phyloP scores from a whole-genome alignment of 2,888 invertebrate species.

The Synergus umbraculus region DNA sequence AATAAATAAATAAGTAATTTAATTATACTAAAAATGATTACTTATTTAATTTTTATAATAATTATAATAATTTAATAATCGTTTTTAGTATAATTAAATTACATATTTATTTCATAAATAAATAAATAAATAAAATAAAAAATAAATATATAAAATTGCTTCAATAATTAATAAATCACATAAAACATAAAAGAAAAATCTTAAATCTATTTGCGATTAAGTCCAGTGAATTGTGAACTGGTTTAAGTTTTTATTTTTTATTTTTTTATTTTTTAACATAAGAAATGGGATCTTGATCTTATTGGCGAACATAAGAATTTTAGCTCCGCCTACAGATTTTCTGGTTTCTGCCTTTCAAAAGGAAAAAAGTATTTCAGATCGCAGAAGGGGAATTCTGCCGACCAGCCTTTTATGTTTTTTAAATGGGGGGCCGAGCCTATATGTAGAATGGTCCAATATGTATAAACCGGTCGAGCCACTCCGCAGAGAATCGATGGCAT shows the following conservation, averaged over 20 bases:
- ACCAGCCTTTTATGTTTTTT: slow-evolving; percentile 14
- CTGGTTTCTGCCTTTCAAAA: slow-evolving; percentile 35
- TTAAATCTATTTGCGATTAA: neutral
- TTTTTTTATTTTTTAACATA: neutral
- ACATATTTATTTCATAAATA: no score
- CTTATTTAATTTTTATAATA: no score
- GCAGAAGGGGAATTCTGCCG: slow-evolving; percentile 14
- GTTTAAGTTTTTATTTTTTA: neutral
- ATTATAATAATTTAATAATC: no score
- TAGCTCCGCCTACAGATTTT: slow-evolving; percentile 28
- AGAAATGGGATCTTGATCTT: neutral
- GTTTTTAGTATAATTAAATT: no score
- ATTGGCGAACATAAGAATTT: neutral
- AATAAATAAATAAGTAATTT: no score
- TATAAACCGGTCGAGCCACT: slow-evolving; percentile 32
- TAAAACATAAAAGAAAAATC: neutral
- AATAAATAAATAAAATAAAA: no score
- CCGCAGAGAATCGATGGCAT: slow-evolving; percentile 7
- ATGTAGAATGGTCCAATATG: neutral
- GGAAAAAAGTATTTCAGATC: slow-evolving; percentile 7
- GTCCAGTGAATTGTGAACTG: neutral
- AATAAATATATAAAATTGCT: no score
- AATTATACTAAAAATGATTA: no score
- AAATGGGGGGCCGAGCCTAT: slow-evolving; percentile 10
- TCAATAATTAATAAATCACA: neutral